These are phyloP conservation scores for Cheiracanthium punctorium DNA, from an alignment of 2,888 invertebrate species.

Conservation along the genomic window DNA sequence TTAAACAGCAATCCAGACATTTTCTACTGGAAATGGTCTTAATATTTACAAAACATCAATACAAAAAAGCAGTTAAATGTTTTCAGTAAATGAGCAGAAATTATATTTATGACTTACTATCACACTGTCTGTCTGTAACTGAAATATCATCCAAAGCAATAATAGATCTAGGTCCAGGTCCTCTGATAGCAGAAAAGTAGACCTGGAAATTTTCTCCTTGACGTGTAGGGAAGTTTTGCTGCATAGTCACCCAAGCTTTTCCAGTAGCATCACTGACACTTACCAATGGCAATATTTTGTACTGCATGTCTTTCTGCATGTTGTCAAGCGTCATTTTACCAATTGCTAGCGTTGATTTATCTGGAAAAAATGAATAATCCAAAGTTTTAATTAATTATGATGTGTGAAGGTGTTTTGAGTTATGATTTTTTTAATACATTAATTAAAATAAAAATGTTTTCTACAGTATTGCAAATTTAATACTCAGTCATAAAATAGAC, in stretches of 20 bases:
- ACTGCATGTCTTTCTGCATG: constrained; percentile 40
- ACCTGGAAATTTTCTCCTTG: constrained; percentile 37
- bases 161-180: constrained; percentile 28
- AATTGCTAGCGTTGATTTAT: constrained; percentile 12
- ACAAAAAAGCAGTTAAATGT: too few relatives aligned
- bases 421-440: neutral
- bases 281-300: neutral
- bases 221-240: neutral
- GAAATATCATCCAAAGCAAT: constrained; percentile 56
- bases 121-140: constrained; percentile 24
- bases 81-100: too few relatives aligned
- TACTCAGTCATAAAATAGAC: too few relatives aligned
- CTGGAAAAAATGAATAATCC: constrained; percentile 3
- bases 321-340: constrained; percentile 47
- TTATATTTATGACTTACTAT: constrained; percentile 38
- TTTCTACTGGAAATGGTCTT: too few relatives aligned
- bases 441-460: neutral
- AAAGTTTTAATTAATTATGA: neutral
- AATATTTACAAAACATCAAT: too few relatives aligned
- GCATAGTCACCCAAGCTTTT: constrained; percentile 2
- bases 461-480: too few relatives aligned
- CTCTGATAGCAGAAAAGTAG: constrained; percentile 39
- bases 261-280: neutral
- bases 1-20: too few relatives aligned
- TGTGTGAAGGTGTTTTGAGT: neutral